Base-by-base conservation (phyloP, 2,888 invertebrate species). In the Platycheirus albimanus region DNA sequence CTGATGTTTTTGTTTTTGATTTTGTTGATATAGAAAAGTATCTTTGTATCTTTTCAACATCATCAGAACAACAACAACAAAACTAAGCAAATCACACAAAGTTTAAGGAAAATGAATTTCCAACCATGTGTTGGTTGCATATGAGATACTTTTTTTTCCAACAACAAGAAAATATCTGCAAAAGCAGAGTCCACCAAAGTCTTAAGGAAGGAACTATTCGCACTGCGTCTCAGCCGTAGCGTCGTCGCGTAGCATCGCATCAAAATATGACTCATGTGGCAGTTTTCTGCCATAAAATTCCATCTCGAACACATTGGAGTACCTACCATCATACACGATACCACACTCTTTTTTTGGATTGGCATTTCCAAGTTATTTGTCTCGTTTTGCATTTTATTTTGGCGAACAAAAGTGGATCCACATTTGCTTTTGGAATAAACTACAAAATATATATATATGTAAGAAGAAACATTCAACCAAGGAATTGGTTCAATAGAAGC, bases 361-460 rank as follows among this genome's bases (percentile, higher is more conserved):
- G 54, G 43, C 33, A 77, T 77, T 64, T 49, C 20, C 41, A 52
- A 77, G 47, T 56, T 77, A 71, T 70, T 64, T 63, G 20, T 56
- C 28, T 54, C 49, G 54, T 47, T 76, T 67, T 69, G 67, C 75
- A 76, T 76, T 69, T 19, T 52, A 52, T 69, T 67, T 67, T 70
- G 58, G 58, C 41, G 38, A 58, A 58, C 45, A 38, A 38, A 54
- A 67, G 67, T 45, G 43, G 28, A 66, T 51, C 20, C 66, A 58
- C 28, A 56, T 69, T 69, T 24, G 36, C 3, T 67, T 45, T 61
- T 56, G 56, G 24, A 56, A 56, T 45, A 41, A 13, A 19, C 45
- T 58, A 41, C 52, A 28, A 15, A 24, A 24, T 15, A 36, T 1
- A 13, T 8, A 1, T 1, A 30, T 20, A 43, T 51, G 36, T 47